These are phyloP conservation scores for Lanius collurio DNA, from an alignment of 2,113 vertebrate species.

Conservation along the genomic window DNA sequence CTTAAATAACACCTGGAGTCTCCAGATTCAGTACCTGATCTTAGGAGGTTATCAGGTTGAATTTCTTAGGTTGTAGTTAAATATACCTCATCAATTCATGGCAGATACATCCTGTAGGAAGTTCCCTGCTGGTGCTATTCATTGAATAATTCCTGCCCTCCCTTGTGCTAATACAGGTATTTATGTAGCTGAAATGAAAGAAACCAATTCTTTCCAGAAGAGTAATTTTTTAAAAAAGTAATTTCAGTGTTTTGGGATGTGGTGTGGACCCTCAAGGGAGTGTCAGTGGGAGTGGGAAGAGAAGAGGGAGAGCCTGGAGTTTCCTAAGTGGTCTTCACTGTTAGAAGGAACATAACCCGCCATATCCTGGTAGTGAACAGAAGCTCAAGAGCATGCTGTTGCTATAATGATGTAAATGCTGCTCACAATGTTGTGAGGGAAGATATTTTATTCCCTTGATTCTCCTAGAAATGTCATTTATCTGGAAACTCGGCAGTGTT, in stretches of 20 bases:
- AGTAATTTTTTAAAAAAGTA: background rate
- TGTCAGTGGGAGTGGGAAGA: background rate
- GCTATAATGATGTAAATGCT: background rate
- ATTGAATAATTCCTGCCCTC: background rate
- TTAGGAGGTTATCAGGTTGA: background rate
- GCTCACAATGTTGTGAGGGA: background rate
- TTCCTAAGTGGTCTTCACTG: rapidly evolving
- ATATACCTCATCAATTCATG: background rate
- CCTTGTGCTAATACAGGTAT: background rate
- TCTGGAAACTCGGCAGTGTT: background rate
- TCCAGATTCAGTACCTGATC: background rate
- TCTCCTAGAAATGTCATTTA: background rate
- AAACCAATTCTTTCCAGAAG: background rate
- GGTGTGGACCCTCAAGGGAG: background rate
- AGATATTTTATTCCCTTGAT: background rate
- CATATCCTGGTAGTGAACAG: background rate
- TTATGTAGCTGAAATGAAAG: background rate
- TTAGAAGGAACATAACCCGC: background rate
- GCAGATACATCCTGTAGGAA: background rate
- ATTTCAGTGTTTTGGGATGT: background rate
- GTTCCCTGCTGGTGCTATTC: background rate
- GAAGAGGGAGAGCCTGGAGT: background rate
- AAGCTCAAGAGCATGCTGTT: background rate
- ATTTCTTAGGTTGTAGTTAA: background rate
- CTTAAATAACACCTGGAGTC: background rate